phyloP scores from a whole-genome alignment of 2,888 invertebrate genomes.

The Noctua fimbriata region DNA sequence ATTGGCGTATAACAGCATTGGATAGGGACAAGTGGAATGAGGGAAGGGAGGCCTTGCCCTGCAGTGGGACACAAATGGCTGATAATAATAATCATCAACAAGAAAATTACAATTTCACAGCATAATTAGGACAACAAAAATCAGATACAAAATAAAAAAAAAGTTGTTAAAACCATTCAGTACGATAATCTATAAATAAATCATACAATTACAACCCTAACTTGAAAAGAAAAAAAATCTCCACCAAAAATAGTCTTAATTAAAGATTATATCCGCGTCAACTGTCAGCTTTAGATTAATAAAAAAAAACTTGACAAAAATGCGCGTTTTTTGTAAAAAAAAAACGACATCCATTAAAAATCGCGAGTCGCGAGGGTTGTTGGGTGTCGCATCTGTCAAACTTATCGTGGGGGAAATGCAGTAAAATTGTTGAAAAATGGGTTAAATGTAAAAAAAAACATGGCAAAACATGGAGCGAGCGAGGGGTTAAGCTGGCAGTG shows the following conservation, averaged over 20 bases:
- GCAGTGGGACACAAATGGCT: too few species aligned
- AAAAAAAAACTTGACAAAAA: slow-evolving; percentile 81
- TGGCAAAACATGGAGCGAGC: slow-evolving; percentile 79
- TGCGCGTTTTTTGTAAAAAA: slow-evolving; percentile 77
- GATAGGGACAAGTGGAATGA: too few species aligned
- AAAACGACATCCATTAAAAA: slow-evolving; percentile 88
- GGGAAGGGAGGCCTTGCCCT: too few species aligned
- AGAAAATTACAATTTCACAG: background rate
- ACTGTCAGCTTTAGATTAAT: slow-evolving; percentile 88
- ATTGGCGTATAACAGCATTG: too few species aligned
- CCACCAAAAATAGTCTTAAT: slow-evolving; percentile 87
- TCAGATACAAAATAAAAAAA: slow-evolving; percentile 7
- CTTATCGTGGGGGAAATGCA: slow-evolving; percentile 79
- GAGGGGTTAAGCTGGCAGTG: slow-evolving; percentile 78
- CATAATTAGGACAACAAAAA: slow-evolving; percentile 28
- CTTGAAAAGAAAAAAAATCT: slow-evolving; percentile 68
- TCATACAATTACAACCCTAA: slow-evolving; percentile 80
- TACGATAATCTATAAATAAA: slow-evolving; percentile 81
- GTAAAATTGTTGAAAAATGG: slow-evolving; percentile 89
- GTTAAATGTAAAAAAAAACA: slow-evolving; percentile 86
- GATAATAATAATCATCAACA: too few species aligned
- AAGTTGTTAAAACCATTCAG: slow-evolving; percentile 44
- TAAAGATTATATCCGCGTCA: slow-evolving; percentile 90
- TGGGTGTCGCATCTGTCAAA: slow-evolving; percentile 86
- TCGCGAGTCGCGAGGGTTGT: slow-evolving; percentile 79